Base-by-base conservation (phyloP, 2,888 invertebrate species). In the Lycaena phlaeas region DNA sequence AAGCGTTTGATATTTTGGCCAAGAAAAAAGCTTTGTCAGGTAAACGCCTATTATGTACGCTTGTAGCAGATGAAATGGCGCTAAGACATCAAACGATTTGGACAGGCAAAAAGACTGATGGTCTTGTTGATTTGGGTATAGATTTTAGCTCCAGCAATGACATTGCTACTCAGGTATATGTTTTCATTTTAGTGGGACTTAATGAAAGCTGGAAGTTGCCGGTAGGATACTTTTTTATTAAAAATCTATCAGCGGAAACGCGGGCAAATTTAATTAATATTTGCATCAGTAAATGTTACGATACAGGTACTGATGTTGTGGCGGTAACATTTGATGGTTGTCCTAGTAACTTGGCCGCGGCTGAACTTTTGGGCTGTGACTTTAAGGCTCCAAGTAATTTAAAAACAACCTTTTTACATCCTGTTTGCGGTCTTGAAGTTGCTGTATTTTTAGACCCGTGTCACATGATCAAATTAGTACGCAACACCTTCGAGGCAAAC, bases 161-260 rank as follows among this genome's bases (percentile, higher is more conserved):
- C n/a, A n/a, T n/a, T n/a, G n/a, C n/a, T n/a, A n/a, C n/a, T n/a
- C n/a, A n/a, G 15, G 37, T 38, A n/a, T n/a, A n/a, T n/a, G n/a
- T n/a, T n/a, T n/a, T n/a, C n/a, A n/a, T n/a, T n/a, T n/a, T n/a
- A n/a, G n/a, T n/a, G n/a, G n/a, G n/a, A n/a, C n/a, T n/a, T n/a
- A n/a, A n/a, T n/a, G 45, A 53, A 46, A 46, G 38, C 28, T 50
- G 50, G 45, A 48, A 52, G 47, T 42, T 53, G 12, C 41, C 36
- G 15, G 36, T 41, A 15, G 36, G 36, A 22, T 41, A 41, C 34
- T 51, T 49, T 45, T 43, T 47, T 12, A 40, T 41, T 36, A 30
- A 46, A 37, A 17, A 43, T 27, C 17, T 53, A 12, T 25, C 44
- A 9, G 47, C 48, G 7, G 48, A 54, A 47, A 44, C 36, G n/a